phyloP scores from a whole-genome alignment of 53 echinoderm and acorn worm genomes.

The Paracentrotus lividus region DNA sequence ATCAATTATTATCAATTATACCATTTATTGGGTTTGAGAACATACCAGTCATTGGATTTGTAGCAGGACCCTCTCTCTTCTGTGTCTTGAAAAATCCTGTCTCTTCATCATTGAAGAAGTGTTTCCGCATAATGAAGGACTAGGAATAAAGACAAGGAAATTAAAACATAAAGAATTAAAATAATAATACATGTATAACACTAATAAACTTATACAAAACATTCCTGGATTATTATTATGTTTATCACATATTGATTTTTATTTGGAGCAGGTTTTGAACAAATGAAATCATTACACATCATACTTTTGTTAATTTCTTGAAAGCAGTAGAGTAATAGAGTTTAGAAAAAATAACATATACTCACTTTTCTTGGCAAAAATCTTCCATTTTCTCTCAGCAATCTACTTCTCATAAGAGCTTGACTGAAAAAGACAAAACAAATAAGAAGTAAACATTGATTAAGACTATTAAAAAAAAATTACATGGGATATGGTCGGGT shows the following conservation, averaged over 20 bases:
- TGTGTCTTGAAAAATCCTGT: conserved; percentile 96
- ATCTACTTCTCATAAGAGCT: conserved; percentile 91
- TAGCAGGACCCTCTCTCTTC: conserved; percentile 84
- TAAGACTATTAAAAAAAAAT: no score
- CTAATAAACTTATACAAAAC: neutral
- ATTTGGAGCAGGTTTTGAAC: no score
- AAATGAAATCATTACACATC: no score
- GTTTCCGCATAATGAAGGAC: conserved; percentile 97
- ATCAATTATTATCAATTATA: neutral
- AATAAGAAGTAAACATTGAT: neutral
- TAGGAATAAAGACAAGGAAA: conserved; percentile 5
- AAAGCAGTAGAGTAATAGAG: neutral
- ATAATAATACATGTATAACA: neutral
- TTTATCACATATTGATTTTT: no score
- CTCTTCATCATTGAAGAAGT: conserved; percentile 96
- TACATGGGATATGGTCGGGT: no score
- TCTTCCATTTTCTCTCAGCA: conserved; percentile 95
- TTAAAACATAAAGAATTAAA: neutral
- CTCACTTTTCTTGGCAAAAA: conserved; percentile 92
- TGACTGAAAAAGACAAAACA: conserved; percentile 75
- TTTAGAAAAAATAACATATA: neutral
- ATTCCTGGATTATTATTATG: no score
- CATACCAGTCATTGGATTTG: conserved; percentile 95
- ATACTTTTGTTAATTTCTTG: no score
- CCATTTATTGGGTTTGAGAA: neutral